Evolutionary conservation across 2,797 vertebrate genomes (phyloP).

Genomic region (Malurus splendens): DNA sequence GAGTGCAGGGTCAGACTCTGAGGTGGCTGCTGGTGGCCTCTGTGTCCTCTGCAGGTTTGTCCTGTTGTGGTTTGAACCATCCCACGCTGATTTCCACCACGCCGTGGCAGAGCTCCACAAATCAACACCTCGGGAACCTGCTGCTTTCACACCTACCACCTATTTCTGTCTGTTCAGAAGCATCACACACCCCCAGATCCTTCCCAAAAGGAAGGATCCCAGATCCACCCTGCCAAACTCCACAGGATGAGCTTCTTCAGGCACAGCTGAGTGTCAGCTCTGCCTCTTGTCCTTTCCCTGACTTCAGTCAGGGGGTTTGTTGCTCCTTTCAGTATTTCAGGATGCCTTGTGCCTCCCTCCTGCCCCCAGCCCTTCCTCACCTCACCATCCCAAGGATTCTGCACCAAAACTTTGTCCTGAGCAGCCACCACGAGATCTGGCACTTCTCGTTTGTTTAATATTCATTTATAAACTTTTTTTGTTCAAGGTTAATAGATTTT

Average conservation of each 20-base stretch:
- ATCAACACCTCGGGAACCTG: not conserved
- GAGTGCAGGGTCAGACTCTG: not conserved
- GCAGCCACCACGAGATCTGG: accelerated
- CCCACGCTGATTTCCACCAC: not conserved
- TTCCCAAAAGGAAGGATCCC: not conserved
- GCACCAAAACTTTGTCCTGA: not conserved
- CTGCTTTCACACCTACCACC: not conserved
- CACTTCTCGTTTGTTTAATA: not conserved
- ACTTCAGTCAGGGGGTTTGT: not conserved
- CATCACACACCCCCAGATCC: not conserved
- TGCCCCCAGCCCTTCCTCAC: not conserved
- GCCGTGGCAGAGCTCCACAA: not conserved
- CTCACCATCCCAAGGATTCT: not conserved
- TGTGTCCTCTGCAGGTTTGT: not conserved
- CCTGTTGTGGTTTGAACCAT: not conserved
- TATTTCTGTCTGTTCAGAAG: not conserved
- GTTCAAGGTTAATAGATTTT: not conserved
- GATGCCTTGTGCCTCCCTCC: not conserved
- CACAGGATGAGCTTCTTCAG: not conserved
- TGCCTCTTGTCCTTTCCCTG: not conserved
- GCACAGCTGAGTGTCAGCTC: not conserved
- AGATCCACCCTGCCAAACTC: not conserved
- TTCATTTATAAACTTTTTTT: not conserved
- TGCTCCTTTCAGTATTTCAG: not conserved
- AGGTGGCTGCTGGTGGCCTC: not conserved